These are phyloP conservation scores for Malurus leucopterus DNA, from an alignment of 2,797 vertebrate genomes.

Conservation along the genomic window DNA sequence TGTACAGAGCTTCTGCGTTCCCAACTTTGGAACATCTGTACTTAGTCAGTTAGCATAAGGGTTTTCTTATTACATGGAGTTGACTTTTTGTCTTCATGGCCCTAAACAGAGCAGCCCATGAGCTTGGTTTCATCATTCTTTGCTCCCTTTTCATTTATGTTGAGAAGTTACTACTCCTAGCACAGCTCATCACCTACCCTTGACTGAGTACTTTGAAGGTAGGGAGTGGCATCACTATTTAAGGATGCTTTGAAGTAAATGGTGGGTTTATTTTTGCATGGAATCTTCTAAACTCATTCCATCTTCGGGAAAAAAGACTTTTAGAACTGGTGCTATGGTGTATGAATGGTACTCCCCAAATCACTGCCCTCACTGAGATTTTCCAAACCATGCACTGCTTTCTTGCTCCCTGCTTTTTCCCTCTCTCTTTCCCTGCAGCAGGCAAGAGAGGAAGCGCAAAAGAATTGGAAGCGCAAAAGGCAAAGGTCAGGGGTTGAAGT, in stretches of 20 bases:
- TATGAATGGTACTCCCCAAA: background rate
- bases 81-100: background rate
- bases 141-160: background rate
- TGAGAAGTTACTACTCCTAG: background rate
- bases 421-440: background rate
- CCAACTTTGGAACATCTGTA: background rate
- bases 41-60: background rate
- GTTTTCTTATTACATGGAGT: background rate
- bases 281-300: background rate
- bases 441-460: background rate
- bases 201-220: background rate
- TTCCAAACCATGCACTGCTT: fast-evolving
- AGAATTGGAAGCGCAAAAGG: background rate
- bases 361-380: background rate
- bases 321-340: background rate
- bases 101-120: background rate
- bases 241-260: background rate
- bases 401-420: background rate
- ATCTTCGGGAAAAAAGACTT: background rate
- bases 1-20: background rate
- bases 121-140: background rate
- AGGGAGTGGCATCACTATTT: background rate
- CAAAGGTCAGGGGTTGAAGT: background rate
- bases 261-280: background rate
- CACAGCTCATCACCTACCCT: background rate